A percentile compares a stretch with the other conserved stretches of the same genome.
These are phyloP conservation scores for Hippasteria phrygiana DNA, from an alignment of 53 echinoderm and acorn worm genomes.

Conservation along the genomic window DNA sequence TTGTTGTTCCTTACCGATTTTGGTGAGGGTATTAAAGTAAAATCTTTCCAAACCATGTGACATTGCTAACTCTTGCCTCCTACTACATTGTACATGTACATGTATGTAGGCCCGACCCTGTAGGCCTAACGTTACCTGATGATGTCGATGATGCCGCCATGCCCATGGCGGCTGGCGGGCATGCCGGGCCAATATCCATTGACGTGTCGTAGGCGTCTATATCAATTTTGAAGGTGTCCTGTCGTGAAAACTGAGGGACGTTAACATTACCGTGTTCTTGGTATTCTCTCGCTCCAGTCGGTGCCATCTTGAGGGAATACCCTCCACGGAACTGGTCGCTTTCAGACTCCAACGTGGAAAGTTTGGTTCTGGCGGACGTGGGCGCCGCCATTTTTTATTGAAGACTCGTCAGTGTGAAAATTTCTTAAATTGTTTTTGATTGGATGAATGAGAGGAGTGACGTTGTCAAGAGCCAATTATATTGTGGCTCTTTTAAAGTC, in stretches of 20 bases:
- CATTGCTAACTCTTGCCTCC: no score
- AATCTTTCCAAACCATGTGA: no score
- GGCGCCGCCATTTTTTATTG: conserved; percentile 64
- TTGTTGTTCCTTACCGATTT: no score
- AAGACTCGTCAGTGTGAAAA: conserved; percentile 1
- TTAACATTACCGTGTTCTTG: conserved; percentile 22
- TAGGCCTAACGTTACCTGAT: background rate
- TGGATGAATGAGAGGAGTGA: background rate
- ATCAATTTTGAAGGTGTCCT: conserved; percentile 68
- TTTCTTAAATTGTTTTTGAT: background rate
- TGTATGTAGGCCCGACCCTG: no score
- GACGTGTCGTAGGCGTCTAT: conserved; percentile 91
- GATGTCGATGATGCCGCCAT: background rate
- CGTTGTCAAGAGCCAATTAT: background rate
- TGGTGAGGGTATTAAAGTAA: no score
- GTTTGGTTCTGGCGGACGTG: conserved; percentile 54
- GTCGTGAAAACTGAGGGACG: background rate
- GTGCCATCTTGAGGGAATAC: conserved; percentile 43
- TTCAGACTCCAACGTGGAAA: conserved; percentile 69
- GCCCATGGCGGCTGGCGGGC: no score
- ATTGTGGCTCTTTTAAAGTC: background rate
- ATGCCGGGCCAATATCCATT: conserved; percentile 78
- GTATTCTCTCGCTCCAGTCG: conserved; percentile 24
- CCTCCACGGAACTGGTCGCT: conserved; percentile 53
- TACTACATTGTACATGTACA: no score